Percentiles rank a stretch among this genome's conserved stretches.
phyloP scores from a whole-genome alignment of 2,797 vertebrate genomes.

The Peromyscus melanophrys region DNA sequence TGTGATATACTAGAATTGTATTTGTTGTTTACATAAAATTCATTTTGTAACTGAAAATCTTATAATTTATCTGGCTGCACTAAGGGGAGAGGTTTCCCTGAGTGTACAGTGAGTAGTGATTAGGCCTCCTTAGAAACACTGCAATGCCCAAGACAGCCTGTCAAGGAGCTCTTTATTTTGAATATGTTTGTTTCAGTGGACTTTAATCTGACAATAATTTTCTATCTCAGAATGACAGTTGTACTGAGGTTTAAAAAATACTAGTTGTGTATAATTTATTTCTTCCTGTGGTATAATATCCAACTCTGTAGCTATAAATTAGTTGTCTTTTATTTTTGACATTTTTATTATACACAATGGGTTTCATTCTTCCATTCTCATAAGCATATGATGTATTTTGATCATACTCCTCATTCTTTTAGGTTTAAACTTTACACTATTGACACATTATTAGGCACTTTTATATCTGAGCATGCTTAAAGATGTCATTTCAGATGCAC shows the following conservation, averaged over 20 bases:
- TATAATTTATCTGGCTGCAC: background rate
- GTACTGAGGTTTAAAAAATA: background rate
- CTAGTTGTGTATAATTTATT: background rate
- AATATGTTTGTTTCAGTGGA: background rate
- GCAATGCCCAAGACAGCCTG: background rate
- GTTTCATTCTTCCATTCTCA: background rate
- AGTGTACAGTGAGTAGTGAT: background rate
- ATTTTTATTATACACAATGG: background rate
- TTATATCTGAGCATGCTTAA: background rate
- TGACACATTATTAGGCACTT: background rate
- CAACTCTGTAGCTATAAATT: background rate
- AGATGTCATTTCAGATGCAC: background rate
- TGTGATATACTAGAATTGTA: background rate
- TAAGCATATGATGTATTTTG: background rate
- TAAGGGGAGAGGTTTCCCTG: background rate
- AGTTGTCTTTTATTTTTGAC: background rate
- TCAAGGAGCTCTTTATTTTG: background rate
- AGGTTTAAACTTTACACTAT: constrained; percentile 5
- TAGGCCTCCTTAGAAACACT: background rate
- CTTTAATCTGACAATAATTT: background rate
- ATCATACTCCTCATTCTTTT: background rate
- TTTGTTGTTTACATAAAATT: constrained; percentile 41
- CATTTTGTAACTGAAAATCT: background rate
- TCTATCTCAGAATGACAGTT: background rate
- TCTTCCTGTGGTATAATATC: background rate